Evolutionary conservation across 1,140 invertebrate genomes (phyloP).

Genomic region (Meloidogyne exigua): DNA sequence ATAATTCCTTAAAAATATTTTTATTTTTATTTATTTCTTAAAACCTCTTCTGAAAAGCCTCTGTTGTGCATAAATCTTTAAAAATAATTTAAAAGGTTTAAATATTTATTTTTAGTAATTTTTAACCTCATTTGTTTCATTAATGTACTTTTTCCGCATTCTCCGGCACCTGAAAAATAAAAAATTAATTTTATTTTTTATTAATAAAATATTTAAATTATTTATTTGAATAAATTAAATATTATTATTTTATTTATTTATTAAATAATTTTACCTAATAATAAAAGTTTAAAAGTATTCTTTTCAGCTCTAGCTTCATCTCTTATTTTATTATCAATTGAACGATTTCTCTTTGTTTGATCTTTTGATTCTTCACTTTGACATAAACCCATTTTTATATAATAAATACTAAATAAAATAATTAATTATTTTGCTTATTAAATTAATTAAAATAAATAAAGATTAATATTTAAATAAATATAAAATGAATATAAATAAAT

Average conservation of each 20-base stretch:
- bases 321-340: constrained; percentile 32
- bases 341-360: constrained; percentile 25
- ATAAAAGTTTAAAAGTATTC: constrained; percentile 48
- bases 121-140: constrained; percentile 51
- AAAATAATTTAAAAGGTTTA: not conserved
- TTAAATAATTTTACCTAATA: constrained; percentile 29
- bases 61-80: constrained; percentile 26
- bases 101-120: constrained; percentile 8
- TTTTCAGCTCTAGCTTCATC: constrained; percentile 33
- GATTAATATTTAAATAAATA: too few relatives aligned
- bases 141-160: constrained; percentile 53
- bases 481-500: too few relatives aligned
- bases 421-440: too few relatives aligned
- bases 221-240: too few relatives aligned
- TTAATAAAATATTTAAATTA: too few relatives aligned
- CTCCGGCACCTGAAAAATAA: constrained; percentile 28
- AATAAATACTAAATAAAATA: too few relatives aligned
- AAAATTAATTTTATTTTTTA: not conserved
- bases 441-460: too few relatives aligned
- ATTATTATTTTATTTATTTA: not conserved
- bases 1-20: constrained; percentile 28
- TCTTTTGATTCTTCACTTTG: constrained; percentile 38
- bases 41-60: constrained; percentile 21
- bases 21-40: not conserved
- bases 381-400: constrained; percentile 36